Evolutionary conservation across 1,140 invertebrate species (phyloP), one percentile per base, ranked within the genome.

Genomic region (Microplitis demolitor): DNA sequence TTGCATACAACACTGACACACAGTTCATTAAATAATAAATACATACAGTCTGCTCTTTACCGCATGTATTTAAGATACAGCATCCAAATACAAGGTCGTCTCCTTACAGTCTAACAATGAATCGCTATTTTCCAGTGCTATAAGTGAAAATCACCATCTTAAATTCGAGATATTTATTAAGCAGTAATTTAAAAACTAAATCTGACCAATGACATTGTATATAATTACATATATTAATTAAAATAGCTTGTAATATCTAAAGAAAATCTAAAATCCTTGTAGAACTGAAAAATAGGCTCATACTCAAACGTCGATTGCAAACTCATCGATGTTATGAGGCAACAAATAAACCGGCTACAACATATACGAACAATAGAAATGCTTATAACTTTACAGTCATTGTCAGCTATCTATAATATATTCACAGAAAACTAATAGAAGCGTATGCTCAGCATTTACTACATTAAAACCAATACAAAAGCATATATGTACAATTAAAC

Each of bases 81-180:
- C 76, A 80, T 86, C 85, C 86, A 82, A 79, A 85, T 80, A 87
- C 80, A 80, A 86, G 71, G 79, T 87, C 84, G 83, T 86, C 80
- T 87, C 84, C 83, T 82, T 79, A 80, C 84, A 86, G 85, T 83
- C 76, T 14, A 33, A n/a, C 66, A 78, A 77, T 74, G 62, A 61
- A 61, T 45, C 70, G 62, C 39, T 39, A 0, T 3, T 37, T 16
- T n/a, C 24, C n/a, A 39, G 62, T 53, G 8, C 45, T 53, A 35
- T 45, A 35, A 45, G 56, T 61, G 14, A 63, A 62, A 4, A 34
- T n/a, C 45, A 9, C 50, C 33, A 14, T 34, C 35, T 13, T 14
- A 16, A 54, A 54, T 51, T 63, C 3, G 0, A 9, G 8, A 67
- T 34, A 54, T 67, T 51, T 24, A 0, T 24, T 2, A 24, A 24